phyloP scores from a whole-genome alignment of 2,113 vertebrate genomes.

The Pangasianodon gigas region DNA sequence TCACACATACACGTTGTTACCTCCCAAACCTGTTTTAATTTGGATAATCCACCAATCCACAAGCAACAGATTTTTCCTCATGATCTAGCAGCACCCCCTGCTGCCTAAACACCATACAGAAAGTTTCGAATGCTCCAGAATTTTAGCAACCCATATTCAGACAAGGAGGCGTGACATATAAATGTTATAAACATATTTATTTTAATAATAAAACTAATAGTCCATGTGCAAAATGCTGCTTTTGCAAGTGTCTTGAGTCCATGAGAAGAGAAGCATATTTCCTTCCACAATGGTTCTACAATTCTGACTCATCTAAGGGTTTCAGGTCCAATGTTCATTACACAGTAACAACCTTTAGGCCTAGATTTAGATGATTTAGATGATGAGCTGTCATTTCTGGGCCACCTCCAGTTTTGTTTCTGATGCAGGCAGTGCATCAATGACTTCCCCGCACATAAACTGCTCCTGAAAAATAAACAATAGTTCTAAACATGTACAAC shows the following conservation, averaged over 20 bases:
- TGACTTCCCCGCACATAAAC: slow-evolving; percentile 85
- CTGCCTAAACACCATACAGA: slow-evolving; percentile 8
- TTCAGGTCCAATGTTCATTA: slow-evolving; percentile 14
- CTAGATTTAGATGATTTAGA: not conserved
- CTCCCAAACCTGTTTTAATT: slow-evolving; percentile 5
- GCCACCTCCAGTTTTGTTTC: slow-evolving; percentile 77
- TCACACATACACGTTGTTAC: not conserved
- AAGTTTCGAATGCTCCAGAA: not conserved
- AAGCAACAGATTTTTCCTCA: not conserved
- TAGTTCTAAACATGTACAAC: not conserved
- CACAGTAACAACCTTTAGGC: not conserved
- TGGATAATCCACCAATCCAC: not conserved
- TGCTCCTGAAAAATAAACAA: slow-evolving; percentile 78
- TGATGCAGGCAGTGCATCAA: slow-evolving; percentile 73
- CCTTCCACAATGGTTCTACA: not conserved
- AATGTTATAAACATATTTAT: slow-evolving; percentile 34
- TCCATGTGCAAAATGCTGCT: slow-evolving; percentile 47
- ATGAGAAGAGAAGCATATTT: not conserved
- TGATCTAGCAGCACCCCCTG: slow-evolving; percentile 25
- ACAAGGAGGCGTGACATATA: slow-evolving; percentile 14
- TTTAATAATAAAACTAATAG: slow-evolving; percentile 33
- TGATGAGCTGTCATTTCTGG: slow-evolving; percentile 75
- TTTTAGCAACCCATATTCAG: not conserved
- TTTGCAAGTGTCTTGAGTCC: slow-evolving; percentile 11
- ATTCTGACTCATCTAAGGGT: not conserved